These are phyloP conservation scores for Thinocorus orbignyianus DNA, from an alignment of 2,113 vertebrate species.

Conservation along the genomic window DNA sequence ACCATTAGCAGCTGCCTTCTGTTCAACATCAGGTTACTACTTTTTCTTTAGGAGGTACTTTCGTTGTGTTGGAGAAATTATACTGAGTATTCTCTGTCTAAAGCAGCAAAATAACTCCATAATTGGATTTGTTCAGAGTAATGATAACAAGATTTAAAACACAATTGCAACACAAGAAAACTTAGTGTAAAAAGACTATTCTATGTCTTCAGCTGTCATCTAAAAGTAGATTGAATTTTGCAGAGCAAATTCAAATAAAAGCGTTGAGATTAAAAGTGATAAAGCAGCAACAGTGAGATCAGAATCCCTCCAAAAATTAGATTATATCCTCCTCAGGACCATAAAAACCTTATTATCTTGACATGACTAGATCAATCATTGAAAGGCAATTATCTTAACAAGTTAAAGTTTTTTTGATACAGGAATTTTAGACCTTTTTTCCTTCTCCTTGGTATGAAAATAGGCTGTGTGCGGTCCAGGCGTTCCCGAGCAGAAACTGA, in stretches of 20 bases:
- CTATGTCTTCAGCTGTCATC: constrained; percentile 58
- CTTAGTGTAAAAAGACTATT: constrained; percentile 15
- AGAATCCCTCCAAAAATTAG: constrained; percentile 70
- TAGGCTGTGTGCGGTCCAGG: background rate
- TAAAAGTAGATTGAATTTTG: constrained; percentile 68
- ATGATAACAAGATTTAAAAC: constrained; percentile 72
- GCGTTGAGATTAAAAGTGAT: constrained; percentile 74
- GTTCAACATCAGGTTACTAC: constrained; percentile 14
- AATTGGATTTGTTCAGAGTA: constrained; percentile 64
- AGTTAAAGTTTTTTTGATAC: constrained; percentile 58
- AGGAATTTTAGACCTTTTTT: background rate
- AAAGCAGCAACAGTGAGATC: constrained; percentile 62
- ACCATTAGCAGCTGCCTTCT: background rate
- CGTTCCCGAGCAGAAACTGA: background rate
- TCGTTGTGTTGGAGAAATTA: constrained; percentile 48
- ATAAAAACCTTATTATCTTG: constrained; percentile 75
- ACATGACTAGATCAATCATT: constrained; percentile 73
- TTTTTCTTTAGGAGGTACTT: constrained; percentile 48
- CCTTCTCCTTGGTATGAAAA: constrained; percentile 3
- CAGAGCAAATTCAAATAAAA: constrained; percentile 74
- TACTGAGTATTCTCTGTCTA: constrained; percentile 20
- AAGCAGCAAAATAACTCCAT: constrained; percentile 60
- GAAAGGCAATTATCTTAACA: constrained; percentile 71
- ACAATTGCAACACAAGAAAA: constrained; percentile 46
- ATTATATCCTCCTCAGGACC: constrained; percentile 65